phyloP scores from a whole-genome alignment of 2,113 vertebrate species.

The Corythaixoides concolor region DNA sequence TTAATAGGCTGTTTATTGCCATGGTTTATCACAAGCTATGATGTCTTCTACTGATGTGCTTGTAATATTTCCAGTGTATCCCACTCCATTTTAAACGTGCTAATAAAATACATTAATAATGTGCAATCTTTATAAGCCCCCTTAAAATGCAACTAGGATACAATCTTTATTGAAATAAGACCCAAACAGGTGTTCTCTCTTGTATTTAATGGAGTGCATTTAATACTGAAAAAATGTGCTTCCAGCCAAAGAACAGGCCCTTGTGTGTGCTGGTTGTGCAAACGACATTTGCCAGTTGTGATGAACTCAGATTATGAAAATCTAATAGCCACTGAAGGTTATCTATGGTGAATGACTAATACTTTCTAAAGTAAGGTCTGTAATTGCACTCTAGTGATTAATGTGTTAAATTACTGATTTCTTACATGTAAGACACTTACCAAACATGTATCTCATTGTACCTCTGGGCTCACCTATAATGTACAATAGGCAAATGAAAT shows the following conservation, averaged over 20 bases:
- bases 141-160: not conserved
- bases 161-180: constrained; percentile 10
- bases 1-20: not conserved
- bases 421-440: not conserved
- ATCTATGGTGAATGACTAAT: not conserved
- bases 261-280: not conserved
- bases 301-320: not conserved
- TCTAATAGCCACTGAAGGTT: constrained; percentile 23
- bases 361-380: not conserved
- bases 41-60: not conserved
- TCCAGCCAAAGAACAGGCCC: not conserved
- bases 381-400: constrained; percentile 35
- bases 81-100: not conserved
- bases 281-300: not conserved
- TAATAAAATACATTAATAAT: not conserved
- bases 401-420: constrained; percentile 24
- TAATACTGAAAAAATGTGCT: not conserved
- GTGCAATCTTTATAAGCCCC: not conserved
- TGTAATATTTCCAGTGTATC: not conserved
- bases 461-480: not conserved
- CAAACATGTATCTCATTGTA: not conserved
- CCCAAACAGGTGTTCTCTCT: not conserved
- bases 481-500: constrained; percentile 4
- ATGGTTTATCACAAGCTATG: not conserved
- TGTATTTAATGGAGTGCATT: not conserved